Percentiles rank a stretch among this genome's conserved stretches.
Conservation (phyloP, 2,113 vertebrate species). For the Balaeniceps rex region DNA sequence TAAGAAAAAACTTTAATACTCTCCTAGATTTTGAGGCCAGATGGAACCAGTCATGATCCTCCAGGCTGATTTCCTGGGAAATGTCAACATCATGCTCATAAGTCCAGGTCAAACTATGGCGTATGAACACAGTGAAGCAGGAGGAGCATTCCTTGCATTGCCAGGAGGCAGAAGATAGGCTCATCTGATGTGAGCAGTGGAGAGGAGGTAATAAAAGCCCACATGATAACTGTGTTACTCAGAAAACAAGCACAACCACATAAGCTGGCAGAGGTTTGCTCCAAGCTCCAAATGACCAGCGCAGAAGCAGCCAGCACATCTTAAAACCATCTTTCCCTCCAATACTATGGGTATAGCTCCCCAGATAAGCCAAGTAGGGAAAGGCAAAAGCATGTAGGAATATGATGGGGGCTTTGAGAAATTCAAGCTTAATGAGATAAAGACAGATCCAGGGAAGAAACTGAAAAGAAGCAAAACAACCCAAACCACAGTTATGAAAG, state of each 20-base stretch:
- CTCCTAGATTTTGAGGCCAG: not conserved
- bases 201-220: not conserved
- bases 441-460: not conserved
- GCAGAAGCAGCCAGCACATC: not conserved
- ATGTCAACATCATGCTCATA: not conserved
- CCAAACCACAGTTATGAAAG: not conserved
- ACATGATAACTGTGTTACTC: not conserved
- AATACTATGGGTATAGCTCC: not conserved
- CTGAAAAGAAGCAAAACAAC: not conserved
- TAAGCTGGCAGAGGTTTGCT: not conserved
- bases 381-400: not conserved
- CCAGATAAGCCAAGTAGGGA: not conserved
- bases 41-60: not conserved
- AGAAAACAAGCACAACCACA: not conserved
- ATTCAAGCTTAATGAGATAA: not conserved
- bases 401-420: not conserved
- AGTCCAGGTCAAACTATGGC: not conserved
- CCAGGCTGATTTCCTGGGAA: constrained; percentile 12
- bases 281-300: not conserved
- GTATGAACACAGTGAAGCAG: not conserved
- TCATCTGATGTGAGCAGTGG: not conserved
- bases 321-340: not conserved
- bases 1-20: not conserved
- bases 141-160: not conserved
- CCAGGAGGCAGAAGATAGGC: not conserved